Percentiles rank a stretch among this genome's conserved stretches.
phyloP scores from a whole-genome alignment of 2,888 invertebrate species.

The Drosophila pegasa region DNA sequence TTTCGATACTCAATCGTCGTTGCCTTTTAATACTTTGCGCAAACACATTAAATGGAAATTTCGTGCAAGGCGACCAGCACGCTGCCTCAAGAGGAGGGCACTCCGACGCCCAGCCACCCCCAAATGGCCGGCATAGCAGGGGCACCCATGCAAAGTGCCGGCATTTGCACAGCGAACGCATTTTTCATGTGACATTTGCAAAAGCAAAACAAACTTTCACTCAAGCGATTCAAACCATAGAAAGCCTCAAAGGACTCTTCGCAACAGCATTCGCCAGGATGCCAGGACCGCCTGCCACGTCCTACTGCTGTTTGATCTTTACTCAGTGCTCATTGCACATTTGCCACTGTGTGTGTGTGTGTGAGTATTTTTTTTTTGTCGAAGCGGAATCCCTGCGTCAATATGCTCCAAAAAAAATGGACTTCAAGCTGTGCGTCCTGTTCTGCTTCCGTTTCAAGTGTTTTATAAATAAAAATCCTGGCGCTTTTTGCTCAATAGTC shows the following conservation, averaged over 20 bases:
- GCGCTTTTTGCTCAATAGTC: conserved; percentile 49
- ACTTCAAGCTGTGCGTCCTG: conserved; percentile 46
- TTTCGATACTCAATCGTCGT: conserved; percentile 80
- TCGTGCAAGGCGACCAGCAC: conserved; percentile 61
- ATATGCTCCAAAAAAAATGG: conserved; percentile 47
- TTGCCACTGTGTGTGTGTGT: conserved; percentile 37
- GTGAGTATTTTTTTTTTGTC: conserved; percentile 17
- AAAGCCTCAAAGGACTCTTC: conserved; percentile 45
- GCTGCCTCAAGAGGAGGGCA: conserved; percentile 13
- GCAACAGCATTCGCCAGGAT: conserved; percentile 29
- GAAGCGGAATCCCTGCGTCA: conserved; percentile 69
- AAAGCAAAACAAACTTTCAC: conserved; percentile 73
- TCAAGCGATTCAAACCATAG: conserved; percentile 46
- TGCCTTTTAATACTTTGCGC: conserved; percentile 77
- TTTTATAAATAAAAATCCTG: conserved; percentile 74
- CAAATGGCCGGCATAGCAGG: conserved; percentile 7
- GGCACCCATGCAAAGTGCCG: conserved; percentile 69
- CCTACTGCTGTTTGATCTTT: conserved; percentile 71
- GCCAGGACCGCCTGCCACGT: conserved; percentile 31
- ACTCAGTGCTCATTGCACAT: conserved; percentile 65
- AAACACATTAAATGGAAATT: conserved; percentile 80
- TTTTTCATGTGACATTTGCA: conserved; percentile 80
- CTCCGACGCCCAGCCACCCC: neutral
- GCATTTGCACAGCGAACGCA: conserved; percentile 74
- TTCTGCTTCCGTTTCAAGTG: conserved; percentile 68